Conservation (phyloP, 2,888 invertebrate genomes). For the Gordius sp. region DNA sequence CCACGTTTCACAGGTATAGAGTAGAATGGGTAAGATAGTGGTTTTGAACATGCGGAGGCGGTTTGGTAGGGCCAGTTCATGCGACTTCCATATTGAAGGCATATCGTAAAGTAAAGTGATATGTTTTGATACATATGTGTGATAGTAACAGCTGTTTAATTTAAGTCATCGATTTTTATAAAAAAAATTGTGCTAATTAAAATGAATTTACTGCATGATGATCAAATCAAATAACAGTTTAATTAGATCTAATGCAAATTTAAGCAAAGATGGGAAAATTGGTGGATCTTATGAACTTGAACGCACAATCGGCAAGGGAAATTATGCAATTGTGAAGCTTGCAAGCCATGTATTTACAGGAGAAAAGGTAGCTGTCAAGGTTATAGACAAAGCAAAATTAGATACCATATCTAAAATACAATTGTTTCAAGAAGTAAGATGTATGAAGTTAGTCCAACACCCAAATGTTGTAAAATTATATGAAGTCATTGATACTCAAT, state of each 20-base stretch:
- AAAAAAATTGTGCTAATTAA: background rate
- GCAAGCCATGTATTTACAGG: slow-evolving; percentile 95
- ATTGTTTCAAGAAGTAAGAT: slow-evolving; percentile 51
- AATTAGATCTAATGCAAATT: background rate
- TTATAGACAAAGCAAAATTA: slow-evolving; percentile 89
- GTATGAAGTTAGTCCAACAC: slow-evolving; percentile 97
- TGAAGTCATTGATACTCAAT: slow-evolving; percentile 96
- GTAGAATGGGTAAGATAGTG: no score
- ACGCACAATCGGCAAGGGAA: slow-evolving; percentile 83
- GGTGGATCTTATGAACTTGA: slow-evolving; percentile 88
- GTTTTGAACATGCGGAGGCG: no score
- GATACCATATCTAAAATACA: slow-evolving; percentile 82
- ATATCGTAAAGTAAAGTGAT: no score
- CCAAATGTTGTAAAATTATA: slow-evolving; percentile 90
- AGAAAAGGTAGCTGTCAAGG: slow-evolving; percentile 81
- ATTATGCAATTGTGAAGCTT: slow-evolving; percentile 89
- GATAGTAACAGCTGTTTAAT: no score
- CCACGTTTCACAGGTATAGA: no score
- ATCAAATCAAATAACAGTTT: no score
- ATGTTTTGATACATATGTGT: no score
- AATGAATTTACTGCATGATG: background rate
- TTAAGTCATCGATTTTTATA: background rate
- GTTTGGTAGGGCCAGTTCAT: no score
- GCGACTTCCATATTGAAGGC: no score
- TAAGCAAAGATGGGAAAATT: slow-evolving; percentile 47